Base-by-base conservation (phyloP, 2,797 vertebrate genomes). In the Coluber constrictor region DNA sequence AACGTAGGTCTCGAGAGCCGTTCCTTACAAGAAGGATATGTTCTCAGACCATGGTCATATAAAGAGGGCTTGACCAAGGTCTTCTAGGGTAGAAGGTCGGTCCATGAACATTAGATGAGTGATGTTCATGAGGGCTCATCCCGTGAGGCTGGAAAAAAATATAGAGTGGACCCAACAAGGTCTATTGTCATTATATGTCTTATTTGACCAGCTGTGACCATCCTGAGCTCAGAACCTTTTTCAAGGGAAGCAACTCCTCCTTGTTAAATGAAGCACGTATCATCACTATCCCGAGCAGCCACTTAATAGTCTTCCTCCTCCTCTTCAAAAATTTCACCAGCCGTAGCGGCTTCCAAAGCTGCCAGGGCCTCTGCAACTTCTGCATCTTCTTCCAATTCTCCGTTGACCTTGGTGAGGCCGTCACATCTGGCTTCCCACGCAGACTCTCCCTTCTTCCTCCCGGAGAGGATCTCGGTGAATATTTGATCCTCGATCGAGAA, bases 311-410 rank as follows among this genome's bases (percentile, higher is more conserved):
- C 54, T 47, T 47, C 37, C 4, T 96, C 74, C 0, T 93, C 96
- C 13, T 97, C 96, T 7, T 99, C 98, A 1, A 91, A 93, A 1
- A 99, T 98, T 97, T 99, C 99, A 27, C 98, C 99, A 0, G 98
- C 99, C 0, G 99, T 99, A 59, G 99, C 99, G 8, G 98, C 99
- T 94, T 99, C 99, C 83, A 99, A 92, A 1, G 99, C 99, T 0
- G 99, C 99, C 0, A 99, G 98, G 27, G 99, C 99, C 96, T 99
- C 99, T 0, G 98, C 99, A 92, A 99, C 98, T 93, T 99, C 99
- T 0, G 97, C 98, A 8, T 99, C 99, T 0, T 98, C 98, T 18
- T 97, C 97, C 1, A 0, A 92, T 90, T 93, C 94, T 94, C 92
- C 90, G 1, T 43, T 94, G 10, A n/a, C 16, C 4, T 93, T 93